A percentile compares a stretch with the other conserved stretches of the same genome.
Evolutionary conservation across 2,888 invertebrate genomes (phyloP).

Genomic region (Luperina testacea): DNA sequence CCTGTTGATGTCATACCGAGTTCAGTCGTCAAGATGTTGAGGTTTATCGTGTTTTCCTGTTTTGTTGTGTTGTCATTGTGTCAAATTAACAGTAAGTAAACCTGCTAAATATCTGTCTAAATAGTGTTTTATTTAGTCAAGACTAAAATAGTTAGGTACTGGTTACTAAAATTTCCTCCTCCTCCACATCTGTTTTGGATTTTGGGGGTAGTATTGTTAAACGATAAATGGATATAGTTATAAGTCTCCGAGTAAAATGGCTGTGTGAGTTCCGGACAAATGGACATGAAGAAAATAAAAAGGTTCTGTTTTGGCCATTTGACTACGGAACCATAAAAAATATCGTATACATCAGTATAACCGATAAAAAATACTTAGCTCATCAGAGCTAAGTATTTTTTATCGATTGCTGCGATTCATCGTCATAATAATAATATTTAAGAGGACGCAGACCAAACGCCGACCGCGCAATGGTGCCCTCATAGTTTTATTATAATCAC

Average conservation of each 20-base stretch:
- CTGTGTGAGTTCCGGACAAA: neutral
- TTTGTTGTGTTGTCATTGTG: slow-evolving; percentile 22
- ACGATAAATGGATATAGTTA: neutral
- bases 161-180: too few species aligned
- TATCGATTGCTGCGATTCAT: too few species aligned
- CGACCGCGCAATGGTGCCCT: too few species aligned
- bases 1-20: slow-evolving; percentile 24
- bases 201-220: neutral
- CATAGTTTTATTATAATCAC: too few species aligned
- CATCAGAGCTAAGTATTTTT: too few species aligned
- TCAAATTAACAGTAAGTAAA: slow-evolving; percentile 15
- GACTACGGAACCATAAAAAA: neutral
- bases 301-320: neutral
- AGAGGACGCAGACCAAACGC: too few species aligned
- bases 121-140: neutral
- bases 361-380: too few species aligned
- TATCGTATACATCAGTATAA: too few species aligned
- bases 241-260: neutral
- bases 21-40: slow-evolving; percentile 43
- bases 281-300: too few species aligned
- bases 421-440: neutral
- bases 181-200: neutral
- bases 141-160: neutral
- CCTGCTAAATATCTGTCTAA: neutral
- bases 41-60: slow-evolving; percentile 26